Base-by-base conservation (phyloP, 2,888 invertebrate genomes). In the Diploptera punctata region DNA sequence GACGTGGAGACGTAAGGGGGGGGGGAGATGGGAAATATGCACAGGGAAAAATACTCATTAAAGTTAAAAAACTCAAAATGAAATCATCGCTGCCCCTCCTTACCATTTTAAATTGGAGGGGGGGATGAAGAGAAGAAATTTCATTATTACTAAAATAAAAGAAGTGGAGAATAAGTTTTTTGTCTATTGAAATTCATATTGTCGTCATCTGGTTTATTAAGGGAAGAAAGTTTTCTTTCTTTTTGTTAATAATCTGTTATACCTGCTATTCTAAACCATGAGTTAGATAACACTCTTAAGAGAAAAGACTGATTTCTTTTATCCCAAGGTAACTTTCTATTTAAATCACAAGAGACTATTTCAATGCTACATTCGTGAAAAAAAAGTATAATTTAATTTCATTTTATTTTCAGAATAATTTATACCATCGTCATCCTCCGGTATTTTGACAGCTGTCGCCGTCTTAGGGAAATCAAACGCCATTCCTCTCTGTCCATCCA, bases 21-120 rank as follows among this genome's bases (percentile, higher is more conserved):
- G 3, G 29, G 29, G 65, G 47, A 18, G 60, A 18, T 62, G 65
- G 47, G 26, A 47, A 65, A 65, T 62, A 65, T 65, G 44, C 65
- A 65, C 65, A 26, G 29, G 29, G 47, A 38, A 65, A 65, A 65
- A 65, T 65, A 65, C 47, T 65, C 65, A 65, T 65, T 65, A 65
- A 65, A 65, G 65, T 65, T 65, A 65, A 65, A 65, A 65, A 65
- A 65, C 65, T 65, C 65, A 47, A 65, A 65, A 65, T 65, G 65
- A 65, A 65, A 65, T 65, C 65, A 65, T 65, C 47, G 26, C 47
- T 65, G 65, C 26, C 65, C 65, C 47, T 65, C 16, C 47, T 65
- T 65, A 65, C 65, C 65, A 65, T 65, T 65, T 65, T 65, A 65
- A 65, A 65, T 65, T 65, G 65, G 44, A 65, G 44, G 44, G 5